Evolutionary conservation across 2,113 vertebrate genomes (phyloP).

Genomic region (Ranitomeya imitator): DNA sequence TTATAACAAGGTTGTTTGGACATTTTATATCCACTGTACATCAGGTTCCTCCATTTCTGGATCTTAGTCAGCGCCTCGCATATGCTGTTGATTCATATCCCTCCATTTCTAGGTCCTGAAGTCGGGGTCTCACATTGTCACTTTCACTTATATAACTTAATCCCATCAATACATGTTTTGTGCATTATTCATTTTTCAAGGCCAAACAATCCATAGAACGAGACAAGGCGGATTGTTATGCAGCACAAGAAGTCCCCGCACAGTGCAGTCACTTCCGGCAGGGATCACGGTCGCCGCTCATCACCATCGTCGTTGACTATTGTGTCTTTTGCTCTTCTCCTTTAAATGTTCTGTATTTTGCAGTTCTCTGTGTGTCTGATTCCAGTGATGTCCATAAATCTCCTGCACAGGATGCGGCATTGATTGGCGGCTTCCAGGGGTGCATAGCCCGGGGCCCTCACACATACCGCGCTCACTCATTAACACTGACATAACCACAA

Average conservation of each 20-base stretch:
- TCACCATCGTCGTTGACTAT: not conserved
- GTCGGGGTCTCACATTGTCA: not conserved
- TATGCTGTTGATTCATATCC: no score
- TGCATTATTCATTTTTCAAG: not conserved
- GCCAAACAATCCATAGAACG: not conserved
- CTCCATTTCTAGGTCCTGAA: not conserved
- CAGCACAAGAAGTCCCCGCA: not conserved
- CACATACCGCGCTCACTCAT: not conserved
- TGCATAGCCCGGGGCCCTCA: not conserved
- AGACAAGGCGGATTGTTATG: not conserved
- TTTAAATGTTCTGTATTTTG: not conserved
- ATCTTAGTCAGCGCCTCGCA: not conserved
- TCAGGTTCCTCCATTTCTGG: not conserved
- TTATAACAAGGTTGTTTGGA: no score
- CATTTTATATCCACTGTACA: no score
- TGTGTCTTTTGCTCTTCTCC: not conserved
- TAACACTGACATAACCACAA: not conserved
- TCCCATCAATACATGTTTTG: not conserved
- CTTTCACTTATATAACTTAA: not conserved
- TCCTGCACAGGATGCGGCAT: not conserved
- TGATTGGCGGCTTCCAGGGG: not conserved
- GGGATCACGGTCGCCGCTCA: not conserved
- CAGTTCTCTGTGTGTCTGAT: not conserved
- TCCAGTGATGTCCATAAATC: not conserved
- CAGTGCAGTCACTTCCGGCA: not conserved